These are phyloP conservation scores for Hoplias malabaricus DNA, from an alignment of 2,113 vertebrate genomes.

Conservation along the genomic window DNA sequence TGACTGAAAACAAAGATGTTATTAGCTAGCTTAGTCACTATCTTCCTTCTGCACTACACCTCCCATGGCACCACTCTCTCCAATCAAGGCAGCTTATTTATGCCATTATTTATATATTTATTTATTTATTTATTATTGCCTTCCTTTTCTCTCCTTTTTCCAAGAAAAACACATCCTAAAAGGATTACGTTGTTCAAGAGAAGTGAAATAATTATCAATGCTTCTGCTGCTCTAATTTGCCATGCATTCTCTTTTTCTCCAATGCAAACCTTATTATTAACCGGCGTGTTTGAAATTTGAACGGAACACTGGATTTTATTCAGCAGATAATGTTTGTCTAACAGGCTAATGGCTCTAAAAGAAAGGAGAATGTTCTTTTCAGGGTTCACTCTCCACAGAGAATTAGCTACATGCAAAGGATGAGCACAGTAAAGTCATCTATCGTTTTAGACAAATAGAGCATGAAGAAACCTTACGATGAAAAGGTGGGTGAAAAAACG, in stretches of 20 bases:
- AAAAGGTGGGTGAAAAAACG: conserved; percentile 28
- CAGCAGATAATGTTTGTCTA: conserved; percentile 71
- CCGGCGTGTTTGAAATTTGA: conserved; percentile 48
- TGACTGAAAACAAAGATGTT: conserved; percentile 79
- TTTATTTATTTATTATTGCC: conserved; percentile 74
- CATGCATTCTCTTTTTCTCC: conserved; percentile 58
- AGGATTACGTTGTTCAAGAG: conserved; percentile 97
- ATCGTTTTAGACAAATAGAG: conserved; percentile 36
- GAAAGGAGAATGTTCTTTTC: conserved; percentile 66
- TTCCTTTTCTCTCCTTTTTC: conserved; percentile 65
- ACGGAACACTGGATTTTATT: conserved; percentile 56
- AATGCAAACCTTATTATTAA: conserved; percentile 50
- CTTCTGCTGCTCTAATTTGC: conserved; percentile 57
- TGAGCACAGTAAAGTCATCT: conserved; percentile 16
- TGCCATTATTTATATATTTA: conserved; percentile 58
- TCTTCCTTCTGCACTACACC: conserved; percentile 77
- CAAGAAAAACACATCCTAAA: conserved; percentile 85
- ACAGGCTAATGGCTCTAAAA: conserved; percentile 62
- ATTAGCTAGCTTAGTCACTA: conserved; percentile 81
- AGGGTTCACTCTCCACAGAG: conserved; percentile 33
- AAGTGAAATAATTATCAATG: conserved; percentile 73
- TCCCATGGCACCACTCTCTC: conserved; percentile 88
- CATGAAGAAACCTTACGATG: conserved; percentile 30
- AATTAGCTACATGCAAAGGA: conserved; percentile 29
- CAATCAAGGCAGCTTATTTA: conserved; percentile 81